phyloP scores from a whole-genome alignment of 2,888 invertebrate species.

The Cephus rjabovi region DNA sequence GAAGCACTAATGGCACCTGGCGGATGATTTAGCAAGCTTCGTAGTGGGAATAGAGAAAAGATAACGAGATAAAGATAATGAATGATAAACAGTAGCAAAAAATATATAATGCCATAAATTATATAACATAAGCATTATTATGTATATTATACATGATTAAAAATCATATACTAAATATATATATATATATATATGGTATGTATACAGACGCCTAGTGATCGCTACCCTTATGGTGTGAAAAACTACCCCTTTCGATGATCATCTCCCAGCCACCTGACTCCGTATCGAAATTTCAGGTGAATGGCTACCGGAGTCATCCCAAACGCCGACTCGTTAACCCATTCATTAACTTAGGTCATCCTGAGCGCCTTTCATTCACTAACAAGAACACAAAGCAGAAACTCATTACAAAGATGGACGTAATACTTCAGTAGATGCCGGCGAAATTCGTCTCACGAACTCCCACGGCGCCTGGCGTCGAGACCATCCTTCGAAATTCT shows the following conservation, averaged over 20 bases:
- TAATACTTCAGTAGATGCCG: constrained; percentile 16
- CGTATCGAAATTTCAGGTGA: constrained; percentile 37
- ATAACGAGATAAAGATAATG: neutral
- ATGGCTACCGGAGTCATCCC: constrained; percentile 21
- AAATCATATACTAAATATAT: neutral
- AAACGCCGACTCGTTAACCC: constrained; percentile 42
- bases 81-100: neutral
- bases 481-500: neutral
- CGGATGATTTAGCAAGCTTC: neutral
- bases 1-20: neutral
- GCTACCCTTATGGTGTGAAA: constrained; percentile 56
- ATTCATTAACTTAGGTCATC: constrained; percentile 21
- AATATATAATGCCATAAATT: neutral
- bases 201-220: constrained; percentile 28
- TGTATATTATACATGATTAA: neutral
- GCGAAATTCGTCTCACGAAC: constrained; percentile 40
- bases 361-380: constrained; percentile 18
- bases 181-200: no score
- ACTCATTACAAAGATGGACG: constrained; percentile 21
- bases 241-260: constrained; percentile 22
- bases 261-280: constrained; percentile 44
- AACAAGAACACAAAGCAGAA: constrained; percentile 15
- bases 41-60: neutral
- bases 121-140: neutral
- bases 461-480: constrained; percentile 27